Evolutionary conservation across 1,140 invertebrate genomes (phyloP), one percentile per base, ranked within the genome.

Genomic region (Lordiphosa collinella): DNA sequence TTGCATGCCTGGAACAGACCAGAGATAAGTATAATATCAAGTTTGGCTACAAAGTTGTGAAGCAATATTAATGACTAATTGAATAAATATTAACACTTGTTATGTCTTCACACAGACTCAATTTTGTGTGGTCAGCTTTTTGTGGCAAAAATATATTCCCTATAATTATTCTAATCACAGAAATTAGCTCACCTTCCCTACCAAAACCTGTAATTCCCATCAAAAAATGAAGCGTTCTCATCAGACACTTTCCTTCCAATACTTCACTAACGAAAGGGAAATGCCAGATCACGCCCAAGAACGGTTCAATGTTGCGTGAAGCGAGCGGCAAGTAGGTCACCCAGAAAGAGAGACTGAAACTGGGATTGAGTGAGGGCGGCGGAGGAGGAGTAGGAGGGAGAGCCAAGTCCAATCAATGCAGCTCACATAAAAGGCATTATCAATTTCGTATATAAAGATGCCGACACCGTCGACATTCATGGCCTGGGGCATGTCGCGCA

Each of bases 261-360:
- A 32, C 13, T 31, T 31, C n/a, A 18, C 34, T 46, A 60, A 67
- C 52, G 76, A 80, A 80, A 80, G 76, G 75, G 75, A 80, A 80
- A 80, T 76, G 76, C 71, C 54, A 32, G 32, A 82, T 74, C 76
- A 80, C 61, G 76, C 61, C 41, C 76, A 66, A 82, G 76, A 70
- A 56, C 71, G n/a, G 37, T 12, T 57, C 75, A 57, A 34, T 43
- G 48, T 80, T 80, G 75, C 75, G 75, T 80, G 75, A 76, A 76
- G 71, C 25, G 53, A 38, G 73, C 40, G 31, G 51, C 52, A 41
- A 71, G 67, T 56, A 46, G 63, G 63, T 66, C 63, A 66, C 62
- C 55, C 52, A 34, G 57, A 25, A 3, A 13, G 9, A 7, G 22
- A 16, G 25, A 25, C 51, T 35, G 34, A 56, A 44, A 47, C 46